These are phyloP conservation scores for Hypothenemus hampei DNA, from an alignment of 1,140 invertebrate genomes.

Conservation along the genomic window DNA sequence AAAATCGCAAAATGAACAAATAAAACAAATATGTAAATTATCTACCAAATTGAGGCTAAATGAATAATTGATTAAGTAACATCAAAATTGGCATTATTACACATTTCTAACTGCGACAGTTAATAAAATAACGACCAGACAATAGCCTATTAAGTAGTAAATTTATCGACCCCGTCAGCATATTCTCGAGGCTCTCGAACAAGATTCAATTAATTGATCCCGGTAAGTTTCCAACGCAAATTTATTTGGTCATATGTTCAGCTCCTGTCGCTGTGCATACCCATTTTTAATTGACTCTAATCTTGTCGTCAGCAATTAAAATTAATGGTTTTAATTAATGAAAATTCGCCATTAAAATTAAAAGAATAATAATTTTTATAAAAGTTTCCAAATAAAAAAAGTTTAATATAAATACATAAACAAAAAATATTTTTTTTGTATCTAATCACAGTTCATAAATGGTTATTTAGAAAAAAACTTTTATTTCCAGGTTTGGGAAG, in stretches of 20 bases:
- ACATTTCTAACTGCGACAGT: neutral
- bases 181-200: neutral
- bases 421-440: too few species aligned
- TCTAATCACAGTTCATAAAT: too few species aligned
- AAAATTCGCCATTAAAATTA: too few species aligned
- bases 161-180: constrained; percentile 19
- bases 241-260: constrained; percentile 20
- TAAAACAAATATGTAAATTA: neutral
- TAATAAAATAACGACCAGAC: constrained; percentile 1
- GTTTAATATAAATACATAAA: too few species aligned
- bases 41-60: too few species aligned
- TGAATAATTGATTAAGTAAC: neutral
- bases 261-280: neutral
- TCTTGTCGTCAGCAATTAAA: too few species aligned
- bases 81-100: neutral
- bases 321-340: too few species aligned
- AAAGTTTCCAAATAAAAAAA: too few species aligned
- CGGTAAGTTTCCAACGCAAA: constrained; percentile 13
- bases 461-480: too few species aligned
- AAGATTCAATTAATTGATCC: constrained; percentile 20
- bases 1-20: neutral
- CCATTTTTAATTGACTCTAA: too few species aligned
- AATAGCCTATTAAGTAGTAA: constrained; percentile 5
- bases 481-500: too few species aligned
- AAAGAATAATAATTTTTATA: too few species aligned